Evolutionary conservation across 53 echinoderm and acorn worm species (phyloP), one percentile per base, ranked within the genome.

Genomic region (Hippasteria phrygiana): DNA sequence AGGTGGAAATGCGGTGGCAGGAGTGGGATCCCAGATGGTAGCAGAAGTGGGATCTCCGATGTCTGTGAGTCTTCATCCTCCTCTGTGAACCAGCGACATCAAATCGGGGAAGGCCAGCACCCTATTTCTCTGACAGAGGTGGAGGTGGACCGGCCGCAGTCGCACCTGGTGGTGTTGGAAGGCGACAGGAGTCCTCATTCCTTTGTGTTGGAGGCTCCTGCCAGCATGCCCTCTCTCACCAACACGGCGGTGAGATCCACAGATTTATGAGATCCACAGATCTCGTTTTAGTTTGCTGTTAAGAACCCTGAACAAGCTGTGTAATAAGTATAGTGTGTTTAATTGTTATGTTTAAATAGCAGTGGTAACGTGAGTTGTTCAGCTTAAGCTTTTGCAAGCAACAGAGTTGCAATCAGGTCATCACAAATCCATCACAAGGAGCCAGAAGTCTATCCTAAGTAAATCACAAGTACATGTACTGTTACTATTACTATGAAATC

Each of bases 71-170:
- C 59, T 17, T 71, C 48, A 9, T 74, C 82, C 9, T 56, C 87
- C 17, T 50, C 92, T 27, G 89, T 93, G 56, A 62, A 93, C 8
- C 94, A 96, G 48, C 91, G 90, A 20, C 89, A 87, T 59, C 91
- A 88, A 12, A 87, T 93, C 20, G 90, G 88, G 16, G 71, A 90
- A 5, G 53, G 62, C 51, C 77, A 92, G 62, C 88, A 66, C 33
- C 73, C 88, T 10, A 45, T 73, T 12, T 90, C 93, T 42, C 90
- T 99, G 56, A 94, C 99, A 8, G 99, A 99, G 76, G 99, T 99
- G 29, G 99, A 99, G 79, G 94, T 91, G 43, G 99, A 99, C 53
- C 91, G 94, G 1, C 99, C 99, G 45, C 88, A 75, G 32, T 96
- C 92, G 27, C 91, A 78, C 16, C 74, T 76, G 33, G 50, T 17